Conservation (phyloP, 2,113 vertebrate species). For the Spizaetus ornatus region DNA sequence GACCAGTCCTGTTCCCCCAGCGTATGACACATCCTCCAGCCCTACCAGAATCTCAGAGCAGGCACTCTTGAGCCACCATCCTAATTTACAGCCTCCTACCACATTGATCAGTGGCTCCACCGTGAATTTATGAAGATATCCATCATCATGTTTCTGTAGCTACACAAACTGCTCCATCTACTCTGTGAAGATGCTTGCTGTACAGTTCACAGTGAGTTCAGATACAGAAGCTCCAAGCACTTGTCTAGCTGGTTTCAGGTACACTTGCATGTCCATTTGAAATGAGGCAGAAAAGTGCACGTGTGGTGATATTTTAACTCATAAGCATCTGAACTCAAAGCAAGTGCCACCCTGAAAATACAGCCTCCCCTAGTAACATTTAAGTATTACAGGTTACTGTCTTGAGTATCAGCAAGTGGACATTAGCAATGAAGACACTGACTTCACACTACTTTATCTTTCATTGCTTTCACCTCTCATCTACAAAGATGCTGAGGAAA, state of each 20-base stretch:
- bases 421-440: neutral
- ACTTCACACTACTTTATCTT: neutral
- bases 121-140: neutral
- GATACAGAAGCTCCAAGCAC: neutral
- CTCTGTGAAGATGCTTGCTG: neutral
- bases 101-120: neutral
- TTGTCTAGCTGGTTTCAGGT: neutral
- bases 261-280: neutral
- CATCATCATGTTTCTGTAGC: neutral
- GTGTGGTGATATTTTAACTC: neutral
- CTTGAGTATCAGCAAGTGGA: neutral
- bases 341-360: neutral
- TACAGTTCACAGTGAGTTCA: neutral
- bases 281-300: neutral
- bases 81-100: neutral
- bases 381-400: neutral
- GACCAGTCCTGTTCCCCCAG: neutral
- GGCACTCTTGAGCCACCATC: neutral
- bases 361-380: neutral
- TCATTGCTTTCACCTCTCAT: neutral
- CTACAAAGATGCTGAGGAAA: neutral
- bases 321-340: neutral
- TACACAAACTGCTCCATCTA: neutral
- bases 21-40: neutral
- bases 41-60: neutral